A percentile compares a stretch with the other conserved stretches of the same genome.
Evolutionary conservation across 2,797 vertebrate genomes (phyloP).

Genomic region (Falco berigora): DNA sequence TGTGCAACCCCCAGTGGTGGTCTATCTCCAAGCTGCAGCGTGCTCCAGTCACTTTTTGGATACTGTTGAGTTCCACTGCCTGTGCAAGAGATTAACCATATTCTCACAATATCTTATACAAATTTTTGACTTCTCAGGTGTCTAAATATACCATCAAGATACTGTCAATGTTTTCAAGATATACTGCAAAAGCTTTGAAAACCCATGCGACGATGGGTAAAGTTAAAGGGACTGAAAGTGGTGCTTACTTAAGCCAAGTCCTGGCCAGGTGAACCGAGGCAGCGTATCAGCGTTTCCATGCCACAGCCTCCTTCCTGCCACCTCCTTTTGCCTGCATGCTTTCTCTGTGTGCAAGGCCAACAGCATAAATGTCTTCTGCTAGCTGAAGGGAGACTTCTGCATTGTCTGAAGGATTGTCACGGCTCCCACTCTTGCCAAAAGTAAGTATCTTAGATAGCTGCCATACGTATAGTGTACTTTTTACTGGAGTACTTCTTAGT

Average conservation of each 20-base stretch:
- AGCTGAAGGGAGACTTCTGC: not conserved
- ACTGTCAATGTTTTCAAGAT: not conserved
- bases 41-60: not conserved
- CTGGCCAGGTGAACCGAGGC: not conserved
- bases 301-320: not conserved
- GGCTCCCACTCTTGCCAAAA: not conserved
- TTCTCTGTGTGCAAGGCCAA: not conserved
- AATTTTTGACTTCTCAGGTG: not conserved
- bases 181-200: not conserved
- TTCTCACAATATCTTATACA: not conserved
- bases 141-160: not conserved
- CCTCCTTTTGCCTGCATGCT: not conserved
- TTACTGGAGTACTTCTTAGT: not conserved
- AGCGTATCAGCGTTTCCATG: not conserved
- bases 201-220: accelerated
- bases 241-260: not conserved
- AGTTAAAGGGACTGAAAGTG: not conserved
- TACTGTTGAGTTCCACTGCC: not conserved
- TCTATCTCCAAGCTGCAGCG: not conserved
- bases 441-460: not conserved
- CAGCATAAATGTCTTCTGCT: not conserved
- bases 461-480: not conserved
- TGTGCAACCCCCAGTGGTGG: not conserved
- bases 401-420: not conserved
- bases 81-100: not conserved